These are phyloP conservation scores for Platerodrilus igneus DNA, from an alignment of 2,888 invertebrate genomes.

Conservation along the genomic window DNA sequence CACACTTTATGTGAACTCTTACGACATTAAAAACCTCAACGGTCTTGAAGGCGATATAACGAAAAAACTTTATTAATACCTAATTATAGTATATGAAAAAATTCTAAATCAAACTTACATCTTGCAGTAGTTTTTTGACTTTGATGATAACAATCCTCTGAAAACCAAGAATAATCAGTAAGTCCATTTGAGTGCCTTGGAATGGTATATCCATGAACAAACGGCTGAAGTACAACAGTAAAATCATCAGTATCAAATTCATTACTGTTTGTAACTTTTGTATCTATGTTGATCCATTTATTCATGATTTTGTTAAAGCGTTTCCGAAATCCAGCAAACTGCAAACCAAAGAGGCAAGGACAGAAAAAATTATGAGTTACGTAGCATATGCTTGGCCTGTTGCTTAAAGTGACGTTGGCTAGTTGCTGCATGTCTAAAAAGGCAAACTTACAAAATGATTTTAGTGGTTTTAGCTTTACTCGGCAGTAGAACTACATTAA, in stretches of 20 bases:
- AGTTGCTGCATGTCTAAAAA: conserved; percentile 46
- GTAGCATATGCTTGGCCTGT: conserved; percentile 46
- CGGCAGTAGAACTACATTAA: conserved; percentile 54
- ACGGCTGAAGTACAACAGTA: conserved; percentile 54
- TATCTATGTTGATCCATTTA: conserved; percentile 53
- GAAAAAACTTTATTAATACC: too few species aligned
- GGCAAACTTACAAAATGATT: conserved; percentile 3
- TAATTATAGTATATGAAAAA: conserved; percentile 6
- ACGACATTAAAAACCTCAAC: too few species aligned
- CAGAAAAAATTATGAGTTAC: conserved; percentile 51
- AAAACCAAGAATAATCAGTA: conserved; percentile 52
- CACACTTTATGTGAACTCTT: too few species aligned
- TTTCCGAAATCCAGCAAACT: conserved; percentile 35
- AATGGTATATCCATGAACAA: conserved; percentile 45
- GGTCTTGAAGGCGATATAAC: too few species aligned
- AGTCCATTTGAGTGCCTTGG: conserved; percentile 45
- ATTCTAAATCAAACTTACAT: conserved; percentile 51
- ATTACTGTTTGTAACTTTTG: conserved; percentile 47
- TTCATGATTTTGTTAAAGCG: conserved; percentile 49
- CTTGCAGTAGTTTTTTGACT: conserved; percentile 57
- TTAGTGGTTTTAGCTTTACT: conserved; percentile 37
- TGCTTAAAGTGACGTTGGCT: conserved; percentile 36
- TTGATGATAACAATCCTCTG: conserved; percentile 61
- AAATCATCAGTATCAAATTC: conserved; percentile 55
- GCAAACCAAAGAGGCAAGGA: conserved; percentile 53